Base-by-base conservation (phyloP, 2,113 vertebrate genomes). In the Etheostoma cragini region DNA sequence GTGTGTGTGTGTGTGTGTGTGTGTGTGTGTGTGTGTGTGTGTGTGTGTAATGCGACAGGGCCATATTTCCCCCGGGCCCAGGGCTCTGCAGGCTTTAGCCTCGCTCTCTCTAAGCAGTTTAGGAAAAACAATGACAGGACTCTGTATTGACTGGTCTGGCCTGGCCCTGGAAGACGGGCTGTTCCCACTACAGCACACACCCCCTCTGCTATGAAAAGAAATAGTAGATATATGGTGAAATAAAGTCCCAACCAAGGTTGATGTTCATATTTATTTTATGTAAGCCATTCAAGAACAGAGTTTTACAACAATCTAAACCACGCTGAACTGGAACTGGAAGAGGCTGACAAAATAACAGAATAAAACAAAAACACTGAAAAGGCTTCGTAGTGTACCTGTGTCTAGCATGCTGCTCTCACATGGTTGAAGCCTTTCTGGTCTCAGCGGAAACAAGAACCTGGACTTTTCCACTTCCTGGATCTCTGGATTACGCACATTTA, bases 71-170 rank as follows among this genome's bases (percentile, higher is more conserved):
- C 95, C 82, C 5, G 94, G 91, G 94, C 71, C 69, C 60, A 6
- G 70, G 89, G 94, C 94, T 95, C 94, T 88, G 93, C 94, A 94
- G 93, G 94, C 92, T 94, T 95, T 94, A 93, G 91, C 93, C 90
- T 91, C 84, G 86, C 93, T 89, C 91, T 78, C 94, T 95, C 92
- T 94, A 91, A 94, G 93, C 94, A 95, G 93, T 94, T 94, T 95
- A 95, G 92, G 94, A 94, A 93, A 89, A 96, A 94, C 94, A 95
- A 94, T 95, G 93, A 94, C 95, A 91, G 90, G 93, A 88, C 87
- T 90, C 79, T 73, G 92, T 93, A 92, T 93, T 77, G 91, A 94
- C 93, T 94, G 85, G 87, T 75, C 81, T 76, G 76, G 83, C 14
- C 73, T 72, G 91, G 92, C 83, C 88, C 88, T 78, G 70, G 63